Evolutionary conservation across 2,888 invertebrate species (phyloP), one percentile per base, ranked within the genome.

Genomic region (Sympetrum striolatum): DNA sequence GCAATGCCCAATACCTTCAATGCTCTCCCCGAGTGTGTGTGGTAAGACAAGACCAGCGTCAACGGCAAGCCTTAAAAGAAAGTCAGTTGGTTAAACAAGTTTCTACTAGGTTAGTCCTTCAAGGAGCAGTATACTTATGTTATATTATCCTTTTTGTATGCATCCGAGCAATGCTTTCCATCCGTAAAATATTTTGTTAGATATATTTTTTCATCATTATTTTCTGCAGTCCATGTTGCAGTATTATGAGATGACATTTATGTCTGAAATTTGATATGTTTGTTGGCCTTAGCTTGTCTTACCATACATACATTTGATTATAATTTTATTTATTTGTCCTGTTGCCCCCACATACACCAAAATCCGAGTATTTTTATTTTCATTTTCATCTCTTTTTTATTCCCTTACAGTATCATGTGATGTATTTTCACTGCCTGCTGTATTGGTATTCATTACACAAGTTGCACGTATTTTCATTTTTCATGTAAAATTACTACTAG

Each of bases 121-220:
- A 86, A 60, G 64, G 86, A 86, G 37, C 92, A 90, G 92, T 60
- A 73, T 90, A 90, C 90, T 44, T 91, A 80, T 91, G 80, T 58
- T 91, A 35, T 91, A 90, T 90, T 90, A 90, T 80, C 73, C 86
- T 86, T 86, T 86, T 86, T 86, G 86, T 86, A 90, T 80, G 80
- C 79, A 80, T 90, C 80, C 79, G 90, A 90, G 80, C 79, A 90
- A 90, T 90, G 90, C 80, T 90, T 90, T 90, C 44, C 90, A 80
- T 90, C 90, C 80, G 79, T 80, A 90, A 90, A 90, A 48, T 80
- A 90, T 90, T 90, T 90, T 79, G 80, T 90, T 90, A 90, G 79
- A 90, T 86, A 86, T 86, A 60, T 86, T 86, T 86, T 86, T 86
- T 86, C 86, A 86, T 60, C 86, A 86, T 86, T 86, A 86, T 86